These are phyloP conservation scores for Malurus melanocephalus DNA, from an alignment of 2,113 vertebrate genomes.

Conservation along the genomic window DNA sequence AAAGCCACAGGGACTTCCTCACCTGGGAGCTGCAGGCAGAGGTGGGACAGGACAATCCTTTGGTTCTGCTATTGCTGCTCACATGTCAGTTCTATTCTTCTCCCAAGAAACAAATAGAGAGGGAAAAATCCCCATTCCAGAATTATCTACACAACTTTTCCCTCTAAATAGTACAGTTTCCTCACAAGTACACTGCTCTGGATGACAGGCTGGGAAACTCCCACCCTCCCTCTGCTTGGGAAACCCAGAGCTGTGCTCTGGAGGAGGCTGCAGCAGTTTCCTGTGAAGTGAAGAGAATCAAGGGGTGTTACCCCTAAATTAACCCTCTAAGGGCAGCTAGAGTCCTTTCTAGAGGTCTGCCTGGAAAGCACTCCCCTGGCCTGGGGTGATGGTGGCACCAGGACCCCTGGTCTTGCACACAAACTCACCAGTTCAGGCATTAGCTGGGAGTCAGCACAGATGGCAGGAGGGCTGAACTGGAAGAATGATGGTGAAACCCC, in stretches of 20 bases:
- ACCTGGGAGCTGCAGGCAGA: neutral
- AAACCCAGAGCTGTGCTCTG: neutral
- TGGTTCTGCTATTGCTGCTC: neutral
- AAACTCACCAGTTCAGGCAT: neutral
- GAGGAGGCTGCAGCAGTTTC: neutral
- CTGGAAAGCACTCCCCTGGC: rapidly evolving
- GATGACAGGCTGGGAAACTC: neutral
- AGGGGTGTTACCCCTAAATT: neutral
- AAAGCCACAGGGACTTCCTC: neutral
- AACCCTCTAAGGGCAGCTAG: neutral
- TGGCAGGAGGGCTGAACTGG: neutral
- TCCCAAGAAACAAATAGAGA: neutral
- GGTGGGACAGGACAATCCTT: neutral
- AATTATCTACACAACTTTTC: neutral
- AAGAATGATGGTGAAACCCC: neutral
- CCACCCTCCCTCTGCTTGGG: neutral
- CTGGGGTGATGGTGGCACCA: neutral
- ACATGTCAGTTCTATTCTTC: neutral
- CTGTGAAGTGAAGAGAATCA: neutral
- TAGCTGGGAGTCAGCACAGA: neutral
- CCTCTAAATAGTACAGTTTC: neutral
- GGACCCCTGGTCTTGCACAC: neutral
- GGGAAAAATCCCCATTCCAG: neutral
- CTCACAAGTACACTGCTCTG: neutral
- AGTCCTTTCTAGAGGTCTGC: neutral